A percentile compares a stretch with the other conserved stretches of the same genome.
Evolutionary conservation across 2,888 invertebrate species (phyloP).

Genomic region (Zele albiditarsus): DNA sequence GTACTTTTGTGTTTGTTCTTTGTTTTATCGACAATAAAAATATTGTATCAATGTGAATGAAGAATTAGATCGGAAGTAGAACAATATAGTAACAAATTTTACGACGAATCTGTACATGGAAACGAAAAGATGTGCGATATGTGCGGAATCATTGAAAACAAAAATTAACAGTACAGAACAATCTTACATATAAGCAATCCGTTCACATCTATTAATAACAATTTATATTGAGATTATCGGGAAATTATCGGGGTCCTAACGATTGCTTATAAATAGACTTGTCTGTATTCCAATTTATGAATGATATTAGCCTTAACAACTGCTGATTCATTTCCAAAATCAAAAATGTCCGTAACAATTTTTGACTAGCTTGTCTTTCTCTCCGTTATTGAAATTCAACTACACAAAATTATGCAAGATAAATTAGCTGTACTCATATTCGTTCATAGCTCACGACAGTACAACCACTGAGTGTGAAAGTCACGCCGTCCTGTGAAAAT

Average conservation of each 20-base stretch:
- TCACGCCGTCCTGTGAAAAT: conserved; percentile 78
- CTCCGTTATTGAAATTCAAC: neutral
- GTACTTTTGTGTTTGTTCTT: neutral
- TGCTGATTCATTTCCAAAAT: neutral
- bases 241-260: neutral
- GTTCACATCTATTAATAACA: too few relatives aligned
- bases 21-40: neutral
- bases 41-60: too few relatives aligned
- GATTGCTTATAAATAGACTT: neutral
- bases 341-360: neutral
- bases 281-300: too few relatives aligned
- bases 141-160: too few relatives aligned
- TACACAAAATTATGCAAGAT: neutral
- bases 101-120: too few relatives aligned
- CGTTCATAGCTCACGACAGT: conserved; percentile 75
- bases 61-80: too few relatives aligned
- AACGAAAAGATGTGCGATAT: too few relatives aligned
- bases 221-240: too few relatives aligned
- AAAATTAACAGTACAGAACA: too few relatives aligned
- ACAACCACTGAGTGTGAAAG: conserved; percentile 78
- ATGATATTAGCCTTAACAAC: neutral
- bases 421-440: conserved; percentile 65
- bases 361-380: conserved; percentile 6
- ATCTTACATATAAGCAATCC: too few relatives aligned
- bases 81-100: too few relatives aligned